These are phyloP conservation scores for Terrapene triunguis DNA, from an alignment of 2,113 vertebrate genomes.

Conservation along the genomic window DNA sequence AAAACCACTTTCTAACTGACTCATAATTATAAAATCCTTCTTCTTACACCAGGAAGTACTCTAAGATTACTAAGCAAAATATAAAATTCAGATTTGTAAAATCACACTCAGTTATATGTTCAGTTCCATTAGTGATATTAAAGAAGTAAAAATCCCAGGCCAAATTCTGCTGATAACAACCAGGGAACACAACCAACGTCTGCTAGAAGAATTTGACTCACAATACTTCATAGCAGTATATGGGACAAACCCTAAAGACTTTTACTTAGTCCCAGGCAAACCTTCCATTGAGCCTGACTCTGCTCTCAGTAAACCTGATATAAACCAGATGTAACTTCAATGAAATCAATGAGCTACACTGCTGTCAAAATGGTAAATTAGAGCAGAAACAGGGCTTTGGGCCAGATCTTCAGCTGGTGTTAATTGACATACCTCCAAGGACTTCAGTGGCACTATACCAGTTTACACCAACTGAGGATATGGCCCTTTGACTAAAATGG, in stretches of 20 bases:
- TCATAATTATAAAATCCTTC: not conserved
- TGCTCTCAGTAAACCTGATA: not conserved
- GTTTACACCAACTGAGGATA: not conserved
- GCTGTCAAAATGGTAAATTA: not conserved
- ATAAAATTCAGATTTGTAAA: not conserved
- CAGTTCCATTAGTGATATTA: not conserved
- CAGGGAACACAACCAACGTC: not conserved
- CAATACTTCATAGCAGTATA: not conserved
- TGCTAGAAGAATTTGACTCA: rapidly evolving
- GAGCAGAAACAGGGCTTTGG: not conserved
- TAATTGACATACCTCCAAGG: not conserved
- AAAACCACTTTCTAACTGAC: not conserved
- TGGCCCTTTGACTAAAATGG: not conserved
- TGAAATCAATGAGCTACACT: not conserved
- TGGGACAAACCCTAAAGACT: not conserved
- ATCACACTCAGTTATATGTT: not conserved
- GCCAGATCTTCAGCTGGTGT: not conserved
- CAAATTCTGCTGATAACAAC: not conserved
- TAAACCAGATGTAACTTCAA: not conserved
- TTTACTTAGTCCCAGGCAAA: not conserved
- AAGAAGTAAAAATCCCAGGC: not conserved
- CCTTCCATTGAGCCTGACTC: not conserved
- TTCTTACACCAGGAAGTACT: not conserved
- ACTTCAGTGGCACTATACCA: not conserved
- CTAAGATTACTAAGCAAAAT: not conserved